Percentiles rank a stretch among this genome's conserved stretches.
phyloP scores from a whole-genome alignment of 2,888 invertebrate genomes.

The Yponomeuta cagnagella region DNA sequence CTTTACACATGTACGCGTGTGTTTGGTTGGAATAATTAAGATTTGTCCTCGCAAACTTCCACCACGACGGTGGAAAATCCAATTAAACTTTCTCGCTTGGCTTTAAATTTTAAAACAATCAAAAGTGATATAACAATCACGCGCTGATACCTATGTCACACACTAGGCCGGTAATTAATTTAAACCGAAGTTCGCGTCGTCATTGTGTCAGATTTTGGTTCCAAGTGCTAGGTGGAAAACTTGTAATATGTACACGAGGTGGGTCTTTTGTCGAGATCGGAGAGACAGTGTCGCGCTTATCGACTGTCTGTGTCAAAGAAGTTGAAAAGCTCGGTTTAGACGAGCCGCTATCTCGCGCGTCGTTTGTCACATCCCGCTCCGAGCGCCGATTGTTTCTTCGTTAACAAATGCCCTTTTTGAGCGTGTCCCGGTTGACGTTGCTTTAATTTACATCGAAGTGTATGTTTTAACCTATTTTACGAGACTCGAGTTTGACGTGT shows the following conservation, averaged over 20 bases:
- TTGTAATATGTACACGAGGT: constrained; percentile 55
- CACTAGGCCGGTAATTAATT: constrained; percentile 7
- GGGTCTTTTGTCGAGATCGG: constrained; percentile 44
- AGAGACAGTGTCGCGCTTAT: constrained; percentile 45
- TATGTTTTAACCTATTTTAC: not conserved
- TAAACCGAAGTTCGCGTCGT: not conserved
- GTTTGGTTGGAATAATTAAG: not conserved
- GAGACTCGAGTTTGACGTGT: not conserved
- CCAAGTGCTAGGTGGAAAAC: constrained; percentile 47
- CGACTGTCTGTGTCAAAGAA: constrained; percentile 67
- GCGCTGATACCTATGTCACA: constrained; percentile 4
- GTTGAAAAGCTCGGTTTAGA: constrained; percentile 70
- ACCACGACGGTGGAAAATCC: not conserved
- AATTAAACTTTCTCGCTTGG: constrained; percentile 12
- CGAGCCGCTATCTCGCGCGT: constrained; percentile 47
- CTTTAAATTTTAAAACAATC: constrained; percentile 11
- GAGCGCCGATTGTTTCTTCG: constrained; percentile 53
- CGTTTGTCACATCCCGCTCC: constrained; percentile 68
- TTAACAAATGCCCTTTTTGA: constrained; percentile 65
- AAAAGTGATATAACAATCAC: not conserved
- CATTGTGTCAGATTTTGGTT: not conserved
- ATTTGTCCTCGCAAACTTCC: not conserved
- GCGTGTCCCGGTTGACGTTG: constrained; percentile 25
- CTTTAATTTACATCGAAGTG: constrained; percentile 9
- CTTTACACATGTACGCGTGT: not conserved